These are phyloP conservation scores for Schizaphis graminum DNA, from an alignment of 2,888 invertebrate genomes.

Conservation along the genomic window DNA sequence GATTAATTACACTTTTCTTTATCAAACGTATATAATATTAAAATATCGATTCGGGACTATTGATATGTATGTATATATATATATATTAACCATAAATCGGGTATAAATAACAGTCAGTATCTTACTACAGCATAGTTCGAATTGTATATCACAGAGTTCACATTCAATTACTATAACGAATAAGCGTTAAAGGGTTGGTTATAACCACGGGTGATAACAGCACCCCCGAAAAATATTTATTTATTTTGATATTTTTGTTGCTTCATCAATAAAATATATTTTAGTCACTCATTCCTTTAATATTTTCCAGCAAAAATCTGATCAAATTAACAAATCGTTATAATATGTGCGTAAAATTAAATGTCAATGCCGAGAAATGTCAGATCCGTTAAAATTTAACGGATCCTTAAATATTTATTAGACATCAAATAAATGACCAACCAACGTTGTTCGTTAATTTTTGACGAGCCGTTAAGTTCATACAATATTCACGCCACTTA, in stretches of 20 bases:
- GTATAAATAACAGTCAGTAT: not conserved
- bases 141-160: not conserved
- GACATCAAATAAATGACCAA: not conserved
- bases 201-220: not conserved
- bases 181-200: not conserved
- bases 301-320: not conserved
- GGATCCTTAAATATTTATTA: not conserved
- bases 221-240: not conserved
- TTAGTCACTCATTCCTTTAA: not conserved
- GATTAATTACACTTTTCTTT: not conserved
- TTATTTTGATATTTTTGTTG: not conserved
- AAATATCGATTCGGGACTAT: not conserved
- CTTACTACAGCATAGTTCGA: not conserved
- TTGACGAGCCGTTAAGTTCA: not conserved
- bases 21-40: not conserved
- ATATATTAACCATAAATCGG: not conserved
- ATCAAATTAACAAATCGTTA: not conserved
- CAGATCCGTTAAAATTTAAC: not conserved
- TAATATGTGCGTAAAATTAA: not conserved
- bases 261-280: not conserved
- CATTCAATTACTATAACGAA: not conserved
- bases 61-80: not conserved
- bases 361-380: not conserved
- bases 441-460: not conserved
- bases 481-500: not conserved